Evolutionary conservation across 2,888 invertebrate genomes (phyloP), one percentile per base, ranked within the genome.

Genomic region (Pristionchus exspectatus): DNA sequence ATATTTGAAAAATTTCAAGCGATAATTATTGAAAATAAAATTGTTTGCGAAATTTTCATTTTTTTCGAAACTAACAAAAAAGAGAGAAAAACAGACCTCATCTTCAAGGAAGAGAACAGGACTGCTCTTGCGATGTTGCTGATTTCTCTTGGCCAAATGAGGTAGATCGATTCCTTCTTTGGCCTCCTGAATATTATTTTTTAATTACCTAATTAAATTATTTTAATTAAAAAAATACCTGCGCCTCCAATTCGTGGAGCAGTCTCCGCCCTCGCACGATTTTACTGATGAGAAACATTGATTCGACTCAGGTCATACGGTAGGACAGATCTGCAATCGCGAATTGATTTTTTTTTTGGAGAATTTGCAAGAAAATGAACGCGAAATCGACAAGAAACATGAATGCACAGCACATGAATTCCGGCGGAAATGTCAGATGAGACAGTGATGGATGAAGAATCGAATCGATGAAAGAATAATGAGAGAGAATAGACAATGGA

Each of bases 271-370:
- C 94, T 24, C 94, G 92, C 33, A 94, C 94, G 50, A 94, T 94
- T 90, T 94, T 94, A 2, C 94, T 92, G 77, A 94, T 94, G 38
- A 94, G 91, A 90, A 94, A 94, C 94, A 94, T 94, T 12, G 72
- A 38, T 18, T 33, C 38, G 77, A 44, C n/a, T 77, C 44, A 77
- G 77, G 30, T 24, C 77, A 77, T 77, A 44, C 38, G 44, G 44
- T 38, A 44, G 30, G 77, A 3, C 27, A 72, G 44, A 77, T 77
- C 77, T 77, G 24, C 7, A 77, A 44, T 21, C 2, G 77, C 2
- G 30, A 21, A 30, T n/a, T 24, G 2, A n/a, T 24, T n/a, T 21
- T 69, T 27, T 10, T 72, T 9, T 9, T 72, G 72, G 27, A 72
- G 30, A 10, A 74, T 14, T 21, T 4, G 69, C n/a, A 69, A 69